phyloP scores from a whole-genome alignment of 2,113 vertebrate species.

The Pampusana beccarii region DNA sequence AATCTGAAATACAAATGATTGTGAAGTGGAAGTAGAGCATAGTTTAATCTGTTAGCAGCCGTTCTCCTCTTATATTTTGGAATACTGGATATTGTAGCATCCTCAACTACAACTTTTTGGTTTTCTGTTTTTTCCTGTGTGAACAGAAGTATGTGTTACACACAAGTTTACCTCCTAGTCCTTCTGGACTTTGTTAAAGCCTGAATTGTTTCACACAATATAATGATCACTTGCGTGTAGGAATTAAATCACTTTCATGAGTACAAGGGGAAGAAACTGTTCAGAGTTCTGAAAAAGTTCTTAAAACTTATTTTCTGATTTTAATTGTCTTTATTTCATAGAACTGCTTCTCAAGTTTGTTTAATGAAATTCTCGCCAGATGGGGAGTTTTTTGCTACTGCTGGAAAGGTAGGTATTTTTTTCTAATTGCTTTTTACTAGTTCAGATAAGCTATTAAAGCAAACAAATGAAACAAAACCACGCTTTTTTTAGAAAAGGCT shows the following conservation, averaged over 20 bases:
- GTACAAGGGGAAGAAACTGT: neutral
- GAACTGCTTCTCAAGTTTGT: constrained; percentile 89
- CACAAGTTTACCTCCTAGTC: neutral
- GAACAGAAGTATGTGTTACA: neutral
- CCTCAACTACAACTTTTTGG: neutral
- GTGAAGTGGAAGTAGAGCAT: neutral
- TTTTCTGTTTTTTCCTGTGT: neutral
- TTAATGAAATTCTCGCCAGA: constrained; percentile 96
- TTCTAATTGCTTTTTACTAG: neutral
- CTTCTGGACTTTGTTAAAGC: neutral
- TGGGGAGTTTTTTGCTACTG: constrained; percentile 97
- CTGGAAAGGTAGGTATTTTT: constrained; percentile 84
- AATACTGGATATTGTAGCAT: neutral
- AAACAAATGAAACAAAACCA: neutral
- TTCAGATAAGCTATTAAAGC: neutral
- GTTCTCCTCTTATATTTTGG: neutral
- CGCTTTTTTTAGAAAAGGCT: neutral
- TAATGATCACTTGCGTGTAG: neutral
- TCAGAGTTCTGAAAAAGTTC: neutral
- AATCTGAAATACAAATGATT: neutral
- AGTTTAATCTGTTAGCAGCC: neutral
- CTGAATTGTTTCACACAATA: neutral
- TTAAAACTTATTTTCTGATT: neutral
- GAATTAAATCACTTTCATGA: neutral
- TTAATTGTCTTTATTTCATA: constrained; percentile 59